Evolutionary conservation across 2,113 vertebrate species (phyloP), one percentile per base, ranked within the genome.

Genomic region (Perca fluviatilis): DNA sequence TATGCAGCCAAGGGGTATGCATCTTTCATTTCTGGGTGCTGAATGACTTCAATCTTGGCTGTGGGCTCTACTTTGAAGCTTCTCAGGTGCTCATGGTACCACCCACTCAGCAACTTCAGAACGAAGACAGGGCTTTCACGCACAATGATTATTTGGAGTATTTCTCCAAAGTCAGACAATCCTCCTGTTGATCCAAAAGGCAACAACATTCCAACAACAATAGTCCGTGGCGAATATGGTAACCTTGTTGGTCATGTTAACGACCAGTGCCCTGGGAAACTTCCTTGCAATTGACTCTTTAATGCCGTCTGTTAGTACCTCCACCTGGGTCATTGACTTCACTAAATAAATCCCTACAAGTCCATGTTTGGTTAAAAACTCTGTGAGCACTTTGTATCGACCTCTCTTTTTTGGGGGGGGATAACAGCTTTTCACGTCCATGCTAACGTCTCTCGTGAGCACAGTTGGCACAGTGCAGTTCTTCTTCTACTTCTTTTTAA

Each of bases 101-200:
- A 69, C 2, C 56, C 64, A 53, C 62, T 68, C 2, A 67, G 54
- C 46, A 61, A 53, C 30, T 53, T 81, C 10, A 81, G 54, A 58
- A 74, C 71, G 69, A 82, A 74, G 46, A 68, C 57, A 61, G 79
- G 78, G 6, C n/a, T 87, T 36, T 87, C 53, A 58, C 68, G 64
- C 78, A 33, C 30, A 30, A 30, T 30, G 30, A 87, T 62, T 67
- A 89, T 87, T 77, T 87, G 60, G 5, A 49, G 30, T 21, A 89
- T 84, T 89, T 89, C 81, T 78, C 72, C 74, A 81, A 89, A 87
- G 70, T 85, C 65, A 79, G 82, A 74, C 58, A 85, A 9, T 18
- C 84, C 78, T 84, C 77, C 77, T 40, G 80, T 86, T 57, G 80
- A 84, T 19, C 77, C 73, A 89, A 84, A 80, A 0, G 80, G 81